Evolutionary conservation across 2,113 vertebrate genomes (phyloP), one percentile per base, ranked within the genome.

Genomic region (Sinocyclocheilus grahami): DNA sequence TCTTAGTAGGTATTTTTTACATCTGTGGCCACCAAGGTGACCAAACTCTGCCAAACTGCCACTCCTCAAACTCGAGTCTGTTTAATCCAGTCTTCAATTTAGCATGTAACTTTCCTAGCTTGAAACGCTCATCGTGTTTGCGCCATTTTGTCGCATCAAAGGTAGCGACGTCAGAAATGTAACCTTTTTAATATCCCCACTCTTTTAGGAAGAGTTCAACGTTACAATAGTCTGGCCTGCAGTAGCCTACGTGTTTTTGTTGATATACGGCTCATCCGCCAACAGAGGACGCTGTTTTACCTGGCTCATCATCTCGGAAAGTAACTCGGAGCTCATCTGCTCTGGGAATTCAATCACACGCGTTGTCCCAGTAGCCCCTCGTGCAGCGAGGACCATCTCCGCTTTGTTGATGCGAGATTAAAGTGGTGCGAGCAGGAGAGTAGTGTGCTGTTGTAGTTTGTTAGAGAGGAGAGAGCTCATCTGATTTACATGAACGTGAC

Each of bases 271-370:
- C 12, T 60, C n/a, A 6, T 22, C 5, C 14, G 11, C 80, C 80
- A 16, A 22, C 60, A 83, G 86, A 71, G 58, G 80, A 11, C 86
- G 80, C 72, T 39, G 42, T 69, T 77, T 14, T 22, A 51, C 24
- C 62, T 69, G 16, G 20, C 46, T 10, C 5, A n/a, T 33, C 11
- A 42, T 37, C 76, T 58, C 51, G 22, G 76, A 78, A 69, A 71
- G 46, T 51, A 51, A n/a, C 7, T 37, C 42, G 3, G n/a, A 4
- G 13, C 42, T 42, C 33, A 42, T 4, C 37, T 53, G 80, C 27
- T 33, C 51, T 74, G 65, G 55, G 85, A 63, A 37, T 63, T 74
- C 71, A 60, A 86, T 72, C 78, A 53, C 33, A 74, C 85, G 79
- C 39, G 39, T 33, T 33, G 30, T 33, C 30, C 30, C 30, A 30